Evolutionary conservation across 2,888 invertebrate genomes (phyloP), one percentile per base, ranked within the genome.

Genomic region (Tenthredo notha): DNA sequence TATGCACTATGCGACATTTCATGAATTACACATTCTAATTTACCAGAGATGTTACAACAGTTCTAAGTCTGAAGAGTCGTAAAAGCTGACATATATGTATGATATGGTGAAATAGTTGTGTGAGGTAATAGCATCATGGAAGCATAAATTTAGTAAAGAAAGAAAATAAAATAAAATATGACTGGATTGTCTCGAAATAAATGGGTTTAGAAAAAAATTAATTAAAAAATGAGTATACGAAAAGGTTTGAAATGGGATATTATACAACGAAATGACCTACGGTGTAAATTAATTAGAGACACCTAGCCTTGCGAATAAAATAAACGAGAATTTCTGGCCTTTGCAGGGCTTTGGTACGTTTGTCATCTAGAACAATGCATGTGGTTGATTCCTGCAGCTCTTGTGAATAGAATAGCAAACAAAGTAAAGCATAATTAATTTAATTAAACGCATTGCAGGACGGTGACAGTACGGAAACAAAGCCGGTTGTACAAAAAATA

Each of bases 401-500:
- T 40, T 5, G 12, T 74, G 43, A 74, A 74, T 74, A 21, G 74
- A 74, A 25, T 12, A 40, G 15, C n/a, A 47, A 74, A 74, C 43
- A 74, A 74, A 74, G 74, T 74, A 43, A 74, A 74, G 74, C 74
- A 74, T 74, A 47, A 74, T 74, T 74, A 74, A 74, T 74, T 40
- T 25, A 74, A 74, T 74, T 74, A 74, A 74, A 43, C 74, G 40
- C 43, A 43, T 21, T 47, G 74, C 43, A 15, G 43, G 43, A 21
- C 40, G 74, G 5, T 74, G 74, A 74, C 74, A 74, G 43, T 29
- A 10, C 74, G 47, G 29, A 74, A 74, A 40, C 74, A 74, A 74
- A 40, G 74, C 74, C 74, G 29, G 67, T 67, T 18, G 18, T 18
- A 33, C 33, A 25, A 47, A 74, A 37, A 2, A 33, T 0, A 33